Evolutionary conservation across 2,888 invertebrate genomes (phyloP).

Genomic region (Creontiades dilutus): DNA sequence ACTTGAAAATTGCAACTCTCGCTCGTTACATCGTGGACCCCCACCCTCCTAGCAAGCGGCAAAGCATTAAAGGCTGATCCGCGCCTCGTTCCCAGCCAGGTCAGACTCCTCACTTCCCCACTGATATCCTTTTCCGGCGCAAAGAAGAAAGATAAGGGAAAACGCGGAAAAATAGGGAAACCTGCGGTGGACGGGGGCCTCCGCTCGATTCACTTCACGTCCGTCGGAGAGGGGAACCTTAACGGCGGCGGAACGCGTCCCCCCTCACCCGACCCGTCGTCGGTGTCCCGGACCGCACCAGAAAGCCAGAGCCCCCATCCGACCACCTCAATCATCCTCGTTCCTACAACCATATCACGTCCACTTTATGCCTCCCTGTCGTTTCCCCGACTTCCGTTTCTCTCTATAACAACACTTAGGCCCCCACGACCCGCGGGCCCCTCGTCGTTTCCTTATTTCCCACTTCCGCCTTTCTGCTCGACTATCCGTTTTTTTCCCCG

Average conservation of each 20-base stretch:
- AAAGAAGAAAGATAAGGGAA: background rate
- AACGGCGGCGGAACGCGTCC: constrained; percentile 9
- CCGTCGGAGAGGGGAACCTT: constrained; percentile 41
- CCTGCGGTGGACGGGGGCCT: background rate
- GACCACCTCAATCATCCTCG: constrained; percentile 59
- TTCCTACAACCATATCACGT: constrained; percentile 65
- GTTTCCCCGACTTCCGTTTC: constrained; percentile 54
- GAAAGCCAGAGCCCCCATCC: background rate
- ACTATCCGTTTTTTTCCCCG: background rate
- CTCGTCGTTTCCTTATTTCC: constrained; percentile 56
- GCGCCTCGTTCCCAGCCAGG: background rate
- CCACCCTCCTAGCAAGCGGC: background rate
- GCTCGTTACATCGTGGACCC: too few species aligned
- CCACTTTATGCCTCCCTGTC: constrained; percentile 56
- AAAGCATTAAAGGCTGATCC: background rate
- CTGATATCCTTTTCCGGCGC: background rate
- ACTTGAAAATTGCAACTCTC: too few species aligned
- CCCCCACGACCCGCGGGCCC: background rate
- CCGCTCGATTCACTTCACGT: constrained; percentile 51
- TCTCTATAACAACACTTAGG: constrained; percentile 54
- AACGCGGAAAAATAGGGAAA: background rate
- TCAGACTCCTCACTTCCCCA: background rate
- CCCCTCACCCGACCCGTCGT: background rate
- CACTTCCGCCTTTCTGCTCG: constrained; percentile 22
- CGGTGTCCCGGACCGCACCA: constrained; percentile 9